phyloP scores from a whole-genome alignment of 2,797 vertebrate species.

The Lepus oiostolus region DNA sequence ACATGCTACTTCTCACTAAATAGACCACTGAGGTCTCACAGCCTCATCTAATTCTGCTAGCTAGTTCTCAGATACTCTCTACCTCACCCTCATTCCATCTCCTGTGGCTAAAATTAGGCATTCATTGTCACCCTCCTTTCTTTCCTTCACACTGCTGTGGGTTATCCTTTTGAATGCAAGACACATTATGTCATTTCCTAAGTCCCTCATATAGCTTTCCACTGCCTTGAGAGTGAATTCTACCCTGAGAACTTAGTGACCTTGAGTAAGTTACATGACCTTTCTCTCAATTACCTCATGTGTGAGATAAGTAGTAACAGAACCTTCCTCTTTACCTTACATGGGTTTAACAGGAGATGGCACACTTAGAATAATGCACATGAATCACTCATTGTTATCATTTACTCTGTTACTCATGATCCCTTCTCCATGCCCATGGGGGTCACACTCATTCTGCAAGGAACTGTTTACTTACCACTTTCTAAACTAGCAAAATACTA shows the following conservation, averaged over 20 bases:
- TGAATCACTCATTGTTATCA: rapidly evolving
- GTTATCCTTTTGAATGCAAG: background rate
- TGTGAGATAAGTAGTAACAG: background rate
- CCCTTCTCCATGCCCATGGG: rapidly evolving
- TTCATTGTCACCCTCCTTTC: background rate
- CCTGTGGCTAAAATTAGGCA: background rate
- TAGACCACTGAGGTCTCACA: background rate
- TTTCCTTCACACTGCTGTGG: background rate
- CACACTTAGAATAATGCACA: background rate
- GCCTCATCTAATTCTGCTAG: background rate
- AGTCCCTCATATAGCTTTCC: background rate
- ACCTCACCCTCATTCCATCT: background rate
- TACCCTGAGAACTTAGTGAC: background rate
- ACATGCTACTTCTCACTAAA: background rate
- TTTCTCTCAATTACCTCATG: background rate
- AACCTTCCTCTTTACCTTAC: too few species aligned
- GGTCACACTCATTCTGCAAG: background rate
- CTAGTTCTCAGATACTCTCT: background rate
- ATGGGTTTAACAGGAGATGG: background rate
- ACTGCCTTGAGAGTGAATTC: background rate
- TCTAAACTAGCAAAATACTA: background rate
- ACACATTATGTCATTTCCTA: background rate
- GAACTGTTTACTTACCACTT: background rate
- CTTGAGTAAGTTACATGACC: background rate
- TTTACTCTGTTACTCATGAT: rapidly evolving